These are phyloP conservation scores for Trichogramma dendrolimi DNA, from an alignment of 2,888 invertebrate species.

Conservation along the genomic window DNA sequence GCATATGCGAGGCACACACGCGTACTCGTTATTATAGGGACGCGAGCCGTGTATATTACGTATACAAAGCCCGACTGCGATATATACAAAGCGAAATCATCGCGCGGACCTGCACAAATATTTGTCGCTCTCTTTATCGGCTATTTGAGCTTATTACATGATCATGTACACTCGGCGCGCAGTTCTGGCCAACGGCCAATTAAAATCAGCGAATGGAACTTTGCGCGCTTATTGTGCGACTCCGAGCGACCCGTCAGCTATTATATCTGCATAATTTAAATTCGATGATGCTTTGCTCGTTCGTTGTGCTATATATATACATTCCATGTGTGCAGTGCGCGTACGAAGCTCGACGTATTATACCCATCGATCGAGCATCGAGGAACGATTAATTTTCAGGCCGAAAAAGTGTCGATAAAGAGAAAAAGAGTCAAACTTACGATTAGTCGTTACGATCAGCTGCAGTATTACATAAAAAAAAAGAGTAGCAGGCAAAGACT, in stretches of 20 bases:
- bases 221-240: background rate
- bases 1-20: too few relatives aligned
- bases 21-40: too few relatives aligned
- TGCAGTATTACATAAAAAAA: background rate
- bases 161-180: too few relatives aligned
- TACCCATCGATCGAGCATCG: too few relatives aligned
- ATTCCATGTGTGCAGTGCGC: too few relatives aligned
- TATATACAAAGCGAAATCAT: too few relatives aligned
- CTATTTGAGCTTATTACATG: conserved; percentile 36
- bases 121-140: conserved; percentile 11
- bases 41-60: too few relatives aligned
- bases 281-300: conserved; percentile 6
- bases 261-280: conserved; percentile 6
- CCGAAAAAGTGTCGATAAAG: background rate
- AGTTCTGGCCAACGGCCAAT: conserved; percentile 39
- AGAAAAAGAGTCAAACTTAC: background rate
- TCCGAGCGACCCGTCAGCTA: too few relatives aligned
- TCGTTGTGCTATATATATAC: background rate
- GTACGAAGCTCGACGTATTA: too few relatives aligned
- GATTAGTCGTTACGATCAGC: background rate
- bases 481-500: background rate
- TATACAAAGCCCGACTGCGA: too few relatives aligned
- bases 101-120: conserved; percentile 32
- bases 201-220: conserved; percentile 35
- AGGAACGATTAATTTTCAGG: background rate